These are phyloP conservation scores for Hyles euphorbiae DNA, from an alignment of 1,140 invertebrate genomes.

Conservation along the genomic window DNA sequence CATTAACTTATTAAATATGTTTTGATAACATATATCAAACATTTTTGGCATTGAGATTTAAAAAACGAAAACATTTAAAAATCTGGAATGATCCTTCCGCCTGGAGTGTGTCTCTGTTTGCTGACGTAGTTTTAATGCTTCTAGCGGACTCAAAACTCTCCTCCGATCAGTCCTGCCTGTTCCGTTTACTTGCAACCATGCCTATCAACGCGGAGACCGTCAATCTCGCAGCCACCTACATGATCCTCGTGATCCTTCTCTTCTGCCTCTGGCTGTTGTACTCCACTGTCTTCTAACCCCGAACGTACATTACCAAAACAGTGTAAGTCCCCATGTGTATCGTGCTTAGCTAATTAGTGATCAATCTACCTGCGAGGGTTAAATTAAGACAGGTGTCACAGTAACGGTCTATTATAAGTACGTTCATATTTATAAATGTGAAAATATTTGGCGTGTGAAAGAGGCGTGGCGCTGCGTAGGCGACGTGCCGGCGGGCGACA, in stretches of 20 bases:
- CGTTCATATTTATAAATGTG: slow-evolving; percentile 59
- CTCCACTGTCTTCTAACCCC: slow-evolving; percentile 58
- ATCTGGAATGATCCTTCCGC: slow-evolving; percentile 14
- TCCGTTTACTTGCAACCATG: slow-evolving; percentile 49
- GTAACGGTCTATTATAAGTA: slow-evolving; percentile 38
- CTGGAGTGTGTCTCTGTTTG: slow-evolving; percentile 40
- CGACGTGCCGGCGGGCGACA: slow-evolving; percentile 26
- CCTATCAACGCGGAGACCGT: slow-evolving; percentile 73
- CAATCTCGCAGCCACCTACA: slow-evolving; percentile 70
- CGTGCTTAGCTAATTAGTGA: slow-evolving; percentile 3
- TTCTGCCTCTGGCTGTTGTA: slow-evolving; percentile 71
- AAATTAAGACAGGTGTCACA: slow-evolving; percentile 28
- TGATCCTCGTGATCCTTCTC: slow-evolving; percentile 72
- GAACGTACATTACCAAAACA: neutral
- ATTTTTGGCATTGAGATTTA: too few relatives aligned
- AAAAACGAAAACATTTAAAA: neutral
- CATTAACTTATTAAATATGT: too few relatives aligned
- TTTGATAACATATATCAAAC: too few relatives aligned
- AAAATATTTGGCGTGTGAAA: slow-evolving; percentile 39
- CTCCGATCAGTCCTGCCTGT: slow-evolving; percentile 43
- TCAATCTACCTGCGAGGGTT: neutral
- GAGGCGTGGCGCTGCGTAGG: slow-evolving; percentile 48
- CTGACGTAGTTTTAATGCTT: slow-evolving; percentile 30
- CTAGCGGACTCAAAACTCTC: slow-evolving; percentile 31
- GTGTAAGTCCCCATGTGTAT: slow-evolving; percentile 28